Percentiles rank a stretch among this genome's conserved stretches.
Evolutionary conservation across 1,140 invertebrate species (phyloP).

Genomic region (Panulirus ornatus): DNA sequence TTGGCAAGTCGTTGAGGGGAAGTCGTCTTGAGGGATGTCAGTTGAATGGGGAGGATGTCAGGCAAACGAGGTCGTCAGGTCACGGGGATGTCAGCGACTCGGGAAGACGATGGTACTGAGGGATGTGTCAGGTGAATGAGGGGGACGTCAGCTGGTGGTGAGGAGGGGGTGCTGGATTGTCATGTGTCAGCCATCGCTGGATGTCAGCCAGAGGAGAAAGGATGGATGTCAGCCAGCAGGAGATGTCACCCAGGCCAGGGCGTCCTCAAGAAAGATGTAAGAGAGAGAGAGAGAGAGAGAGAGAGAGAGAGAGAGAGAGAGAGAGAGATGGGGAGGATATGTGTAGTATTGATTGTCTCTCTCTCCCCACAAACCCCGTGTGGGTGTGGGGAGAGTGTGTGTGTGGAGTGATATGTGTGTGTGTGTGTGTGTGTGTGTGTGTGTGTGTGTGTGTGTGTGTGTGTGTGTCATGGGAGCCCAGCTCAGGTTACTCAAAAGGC

Average conservation of each 20-base stretch:
- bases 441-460: constrained; percentile 5
- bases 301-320: constrained; percentile 4
- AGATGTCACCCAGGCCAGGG: background rate
- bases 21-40: too few species aligned
- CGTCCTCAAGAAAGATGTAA: background rate
- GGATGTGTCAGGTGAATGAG: too few species aligned
- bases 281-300: background rate
- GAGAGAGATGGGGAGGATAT: constrained; percentile 3
- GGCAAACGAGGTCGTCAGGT: too few species aligned
- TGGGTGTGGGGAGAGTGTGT: background rate
- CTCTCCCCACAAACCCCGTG: background rate
- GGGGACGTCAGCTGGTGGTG: too few species aligned
- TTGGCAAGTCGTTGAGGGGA: too few species aligned
- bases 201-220: background rate
- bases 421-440: constrained; percentile 18
- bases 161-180: too few species aligned
- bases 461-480: background rate
- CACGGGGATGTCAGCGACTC: too few species aligned
- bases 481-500: too few species aligned
- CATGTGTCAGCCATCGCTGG: background rate
- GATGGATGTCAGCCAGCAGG: background rate
- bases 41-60: too few species aligned
- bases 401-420: background rate
- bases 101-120: too few species aligned
- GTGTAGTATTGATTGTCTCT: background rate